Evolutionary conservation across 2,888 invertebrate genomes (phyloP), one percentile per base, ranked within the genome.

Genomic region (Conops quadrifasciatus): DNA sequence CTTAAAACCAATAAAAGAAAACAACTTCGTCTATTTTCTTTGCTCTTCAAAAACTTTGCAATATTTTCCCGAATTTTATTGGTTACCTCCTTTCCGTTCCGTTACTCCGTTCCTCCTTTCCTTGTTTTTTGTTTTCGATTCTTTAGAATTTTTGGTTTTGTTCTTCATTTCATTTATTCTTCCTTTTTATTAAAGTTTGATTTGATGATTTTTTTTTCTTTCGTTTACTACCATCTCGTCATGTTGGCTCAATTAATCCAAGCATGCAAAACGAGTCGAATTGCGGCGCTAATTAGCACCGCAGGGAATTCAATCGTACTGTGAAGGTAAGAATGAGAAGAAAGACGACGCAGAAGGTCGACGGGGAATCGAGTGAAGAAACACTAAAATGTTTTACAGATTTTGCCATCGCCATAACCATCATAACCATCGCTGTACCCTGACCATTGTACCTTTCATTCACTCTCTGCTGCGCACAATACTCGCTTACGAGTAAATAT

Each of bases 221-320:
- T 59, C n/a, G 15, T 59, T 59, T 59, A 16, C 30, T 28, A 16
- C 7, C 30, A 16, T 59, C 36, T 56, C 24, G 56, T 56, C 36
- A 36, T 67, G 19, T 68, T 68, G n/a, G 68, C 51, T 62, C 68
- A 62, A 60, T 60, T 68, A 68, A 68, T 68, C 51, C 68, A 24
- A 68, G 68, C 68, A 28, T 60, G 68, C 60, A 60, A 62, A 49
- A 43, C 58, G 62, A 62, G 60, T 56, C 30, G 62, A 62, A 68
- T 49, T 36, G 68, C 68, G 68, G 82, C 9, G 36, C 83, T 85
- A 85, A 85, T 85, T 85, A 85, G 83, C 83, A 83, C 86, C 85
- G 81, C 79, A 79, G 86, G 86, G 86, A 85, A 82, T 84, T 74
- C 67, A 24, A 69, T 71, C 68, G 71, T 71, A 58, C 36, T 36